Conservation (phyloP, 2,888 invertebrate genomes). For the Drosophila bunnanda region DNA sequence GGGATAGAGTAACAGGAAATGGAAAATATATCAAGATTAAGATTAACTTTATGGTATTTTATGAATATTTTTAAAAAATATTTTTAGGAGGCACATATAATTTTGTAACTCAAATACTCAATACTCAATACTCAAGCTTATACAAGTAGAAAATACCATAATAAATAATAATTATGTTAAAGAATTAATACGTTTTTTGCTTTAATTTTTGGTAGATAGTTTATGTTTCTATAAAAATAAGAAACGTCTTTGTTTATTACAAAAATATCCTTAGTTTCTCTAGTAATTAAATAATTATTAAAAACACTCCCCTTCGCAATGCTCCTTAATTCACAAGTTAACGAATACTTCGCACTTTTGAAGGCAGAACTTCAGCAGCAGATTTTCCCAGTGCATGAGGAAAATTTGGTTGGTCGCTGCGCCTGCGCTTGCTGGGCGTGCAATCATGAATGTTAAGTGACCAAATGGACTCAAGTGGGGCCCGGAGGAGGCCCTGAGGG, state of each 20-base stretch:
- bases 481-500: constrained; percentile 18
- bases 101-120: no score
- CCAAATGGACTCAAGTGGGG: constrained; percentile 48
- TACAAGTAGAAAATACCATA: no score
- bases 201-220: not conserved
- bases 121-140: no score
- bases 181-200: no score
- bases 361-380: not conserved
- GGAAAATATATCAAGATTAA: no score
- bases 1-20: not conserved
- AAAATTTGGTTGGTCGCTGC: constrained; percentile 38
- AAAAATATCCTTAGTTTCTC: not conserved
- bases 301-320: not conserved
- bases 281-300: no score
- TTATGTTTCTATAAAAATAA: not conserved
- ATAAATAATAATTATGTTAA: not conserved
- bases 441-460: constrained; percentile 73
- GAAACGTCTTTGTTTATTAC: not conserved
- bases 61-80: no score
- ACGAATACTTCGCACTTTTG: not conserved
- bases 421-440: constrained; percentile 33
- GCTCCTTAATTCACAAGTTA: not conserved
- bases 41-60: not conserved
- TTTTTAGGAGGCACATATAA: no score
- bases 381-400: constrained; percentile 42